Percentiles rank a stretch among this genome's conserved stretches.
These are phyloP conservation scores for Agriopis marginaria DNA, from an alignment of 2,888 invertebrate genomes.

Conservation along the genomic window DNA sequence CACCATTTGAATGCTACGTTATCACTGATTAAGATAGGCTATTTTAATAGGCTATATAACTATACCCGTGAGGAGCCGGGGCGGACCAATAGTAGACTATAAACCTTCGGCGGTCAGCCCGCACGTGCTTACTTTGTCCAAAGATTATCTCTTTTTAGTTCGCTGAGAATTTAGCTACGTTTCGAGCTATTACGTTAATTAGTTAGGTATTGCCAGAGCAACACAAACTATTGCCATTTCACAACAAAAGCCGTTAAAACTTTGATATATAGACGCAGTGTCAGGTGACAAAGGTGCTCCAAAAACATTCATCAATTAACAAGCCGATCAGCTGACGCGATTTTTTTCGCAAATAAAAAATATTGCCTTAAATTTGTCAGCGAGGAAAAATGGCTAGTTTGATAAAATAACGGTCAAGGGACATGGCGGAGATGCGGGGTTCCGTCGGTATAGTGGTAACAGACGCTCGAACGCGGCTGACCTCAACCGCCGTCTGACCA, in stretches of 20 bases:
- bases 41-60: no score
- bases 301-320: constrained; percentile 53
- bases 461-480: no score
- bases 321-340: constrained; percentile 59
- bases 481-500: no score
- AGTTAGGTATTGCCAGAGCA: not conserved
- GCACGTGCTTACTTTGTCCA: not conserved
- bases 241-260: constrained; percentile 30
- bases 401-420: constrained; percentile 62
- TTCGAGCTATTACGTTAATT: not conserved
- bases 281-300: constrained; percentile 53
- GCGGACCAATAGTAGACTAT: no score
- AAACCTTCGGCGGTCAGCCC: no score
- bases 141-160: not conserved
- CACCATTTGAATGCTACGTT: no score
- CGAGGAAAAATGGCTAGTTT: constrained; percentile 37
- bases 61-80: no score
- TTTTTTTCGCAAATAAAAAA: constrained; percentile 58
- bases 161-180: no score
- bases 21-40: no score
- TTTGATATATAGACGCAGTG: constrained; percentile 39
- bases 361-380: constrained; percentile 61
- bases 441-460: no score
- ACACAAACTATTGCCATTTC: constrained; percentile 5
- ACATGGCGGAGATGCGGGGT: not conserved